A percentile compares a stretch with the other conserved stretches of the same genome.
These are phyloP conservation scores for Drosophila hydei DNA, from an alignment of 1,140 invertebrate genomes.

Conservation along the genomic window DNA sequence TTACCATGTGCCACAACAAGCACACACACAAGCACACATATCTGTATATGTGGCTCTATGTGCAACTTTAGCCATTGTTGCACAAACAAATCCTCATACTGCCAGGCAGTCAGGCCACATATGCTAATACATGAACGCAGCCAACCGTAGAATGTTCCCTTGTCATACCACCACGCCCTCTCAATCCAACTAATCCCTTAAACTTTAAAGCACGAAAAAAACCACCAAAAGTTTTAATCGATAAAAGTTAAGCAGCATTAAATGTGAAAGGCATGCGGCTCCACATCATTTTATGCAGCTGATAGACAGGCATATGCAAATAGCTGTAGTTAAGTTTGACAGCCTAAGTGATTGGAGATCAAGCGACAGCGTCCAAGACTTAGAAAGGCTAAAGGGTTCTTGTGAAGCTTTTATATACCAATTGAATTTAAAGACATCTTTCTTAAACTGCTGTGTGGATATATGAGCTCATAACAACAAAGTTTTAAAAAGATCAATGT, in stretches of 20 bases:
- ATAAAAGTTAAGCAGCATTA: conserved; percentile 35
- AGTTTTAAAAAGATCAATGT: too few species aligned
- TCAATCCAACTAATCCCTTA: conserved; percentile 46
- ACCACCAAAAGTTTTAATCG: conserved; percentile 30
- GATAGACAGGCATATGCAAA: not conserved
- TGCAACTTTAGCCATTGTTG: conserved; percentile 52
- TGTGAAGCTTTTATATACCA: too few species aligned
- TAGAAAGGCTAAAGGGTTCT: too few species aligned
- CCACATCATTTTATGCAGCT: conserved; percentile 3
- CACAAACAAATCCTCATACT: conserved; percentile 52
- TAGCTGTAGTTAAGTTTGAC: not conserved
- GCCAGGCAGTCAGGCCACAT: conserved; percentile 53
- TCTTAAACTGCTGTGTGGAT: too few species aligned
- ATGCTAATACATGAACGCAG: conserved; percentile 74
- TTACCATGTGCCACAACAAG: conserved; percentile 40
- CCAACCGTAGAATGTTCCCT: conserved; percentile 53
- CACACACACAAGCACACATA: not conserved
- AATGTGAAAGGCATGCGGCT: conserved; percentile 21
- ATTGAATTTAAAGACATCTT: too few species aligned
- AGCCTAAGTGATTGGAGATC: not conserved
- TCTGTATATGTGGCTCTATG: conserved; percentile 16
- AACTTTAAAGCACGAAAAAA: conserved; percentile 9
- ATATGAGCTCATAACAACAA: too few species aligned
- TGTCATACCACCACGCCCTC: not conserved
- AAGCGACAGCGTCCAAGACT: too few species aligned